These are phyloP conservation scores for Momotus momota DNA, from an alignment of 2,797 vertebrate genomes.

Conservation along the genomic window DNA sequence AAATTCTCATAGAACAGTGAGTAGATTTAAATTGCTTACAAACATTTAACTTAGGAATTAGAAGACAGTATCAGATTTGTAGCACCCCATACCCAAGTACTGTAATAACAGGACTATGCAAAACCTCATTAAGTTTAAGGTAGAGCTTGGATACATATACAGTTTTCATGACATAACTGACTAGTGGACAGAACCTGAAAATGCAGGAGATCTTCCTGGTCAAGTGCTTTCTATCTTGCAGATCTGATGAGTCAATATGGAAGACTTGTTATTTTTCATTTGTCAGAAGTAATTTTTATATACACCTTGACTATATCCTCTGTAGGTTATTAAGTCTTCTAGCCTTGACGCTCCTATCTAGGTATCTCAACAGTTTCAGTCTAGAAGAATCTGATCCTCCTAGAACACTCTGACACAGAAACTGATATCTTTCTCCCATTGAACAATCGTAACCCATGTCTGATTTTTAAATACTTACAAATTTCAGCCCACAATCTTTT, in stretches of 20 bases:
- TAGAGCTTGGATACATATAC: background rate
- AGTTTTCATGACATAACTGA: background rate
- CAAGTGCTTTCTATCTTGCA: background rate
- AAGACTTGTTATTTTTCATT: background rate
- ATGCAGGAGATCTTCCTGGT: background rate
- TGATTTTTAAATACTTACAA: background rate
- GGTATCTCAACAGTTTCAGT: background rate
- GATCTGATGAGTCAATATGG: background rate
- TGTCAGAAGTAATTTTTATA: background rate
- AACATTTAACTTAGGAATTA: background rate
- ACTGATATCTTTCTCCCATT: background rate
- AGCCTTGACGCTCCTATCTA: background rate
- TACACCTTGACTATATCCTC: background rate
- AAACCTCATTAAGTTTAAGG: background rate
- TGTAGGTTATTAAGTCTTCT: background rate
- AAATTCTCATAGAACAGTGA: background rate
- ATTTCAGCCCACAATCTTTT: background rate
- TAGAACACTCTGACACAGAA: background rate
- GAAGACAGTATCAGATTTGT: background rate
- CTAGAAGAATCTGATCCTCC: background rate
- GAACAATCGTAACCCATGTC: background rate
- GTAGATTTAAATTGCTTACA: background rate
- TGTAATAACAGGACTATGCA: background rate
- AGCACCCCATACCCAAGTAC: background rate
- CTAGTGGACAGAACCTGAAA: background rate